phyloP scores from a whole-genome alignment of 2,113 vertebrate species.

The Microcebus murinus region DNA sequence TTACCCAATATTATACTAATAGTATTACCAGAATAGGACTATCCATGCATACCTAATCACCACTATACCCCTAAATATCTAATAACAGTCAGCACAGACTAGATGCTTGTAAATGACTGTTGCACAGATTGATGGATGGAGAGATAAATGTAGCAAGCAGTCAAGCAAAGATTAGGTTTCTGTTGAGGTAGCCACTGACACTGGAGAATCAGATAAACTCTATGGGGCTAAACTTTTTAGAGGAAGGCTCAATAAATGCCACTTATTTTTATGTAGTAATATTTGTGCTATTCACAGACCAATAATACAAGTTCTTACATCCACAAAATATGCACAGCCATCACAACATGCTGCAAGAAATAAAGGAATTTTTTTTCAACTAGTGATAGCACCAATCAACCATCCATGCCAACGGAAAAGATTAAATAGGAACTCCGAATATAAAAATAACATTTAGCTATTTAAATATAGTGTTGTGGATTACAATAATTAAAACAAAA shows the following conservation, averaged over 20 bases:
- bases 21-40: neutral
- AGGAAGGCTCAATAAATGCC: neutral
- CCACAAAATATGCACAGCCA: neutral
- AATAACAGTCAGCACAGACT: neutral
- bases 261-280: neutral
- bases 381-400: neutral
- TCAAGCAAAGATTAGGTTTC: neutral
- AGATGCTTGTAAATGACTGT: neutral
- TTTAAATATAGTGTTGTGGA: neutral
- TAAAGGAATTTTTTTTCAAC: neutral
- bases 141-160: neutral
- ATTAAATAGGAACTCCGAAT: neutral
- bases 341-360: neutral
- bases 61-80: neutral
- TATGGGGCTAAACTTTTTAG: neutral
- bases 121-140: too few relatives aligned
- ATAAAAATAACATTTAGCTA: constrained; percentile 5
- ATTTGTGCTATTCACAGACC: neutral
- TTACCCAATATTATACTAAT: neutral
- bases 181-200: neutral
- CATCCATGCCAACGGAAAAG: neutral
- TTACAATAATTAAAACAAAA: constrained; percentile 41
- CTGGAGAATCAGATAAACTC: neutral
- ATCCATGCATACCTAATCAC: neutral
- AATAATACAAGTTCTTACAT: neutral